Evolutionary conservation across 2,797 vertebrate species (phyloP).

Genomic region (Hydrophis major): DNA sequence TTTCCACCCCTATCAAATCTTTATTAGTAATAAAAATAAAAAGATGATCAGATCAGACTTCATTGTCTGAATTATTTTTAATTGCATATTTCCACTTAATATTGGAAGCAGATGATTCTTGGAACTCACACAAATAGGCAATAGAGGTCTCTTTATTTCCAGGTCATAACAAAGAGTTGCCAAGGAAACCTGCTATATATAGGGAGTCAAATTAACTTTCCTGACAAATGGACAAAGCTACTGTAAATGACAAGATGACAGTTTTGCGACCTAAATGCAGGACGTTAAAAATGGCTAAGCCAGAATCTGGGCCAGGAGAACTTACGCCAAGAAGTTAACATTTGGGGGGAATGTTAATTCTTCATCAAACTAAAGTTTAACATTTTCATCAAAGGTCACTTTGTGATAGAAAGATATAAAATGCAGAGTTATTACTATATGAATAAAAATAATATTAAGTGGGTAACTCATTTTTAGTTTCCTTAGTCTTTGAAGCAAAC

Average conservation of each 20-base stretch:
- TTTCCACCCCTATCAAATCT: background rate
- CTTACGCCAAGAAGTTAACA: background rate
- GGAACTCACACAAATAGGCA: background rate
- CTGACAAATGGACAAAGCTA: constrained; percentile 55
- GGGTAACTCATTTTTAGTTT: constrained; percentile 22
- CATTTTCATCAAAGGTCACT: constrained; percentile 2
- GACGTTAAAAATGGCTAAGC: background rate
- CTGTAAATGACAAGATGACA: constrained; percentile 23
- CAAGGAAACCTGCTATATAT: constrained; percentile 51
- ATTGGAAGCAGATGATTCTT: background rate
- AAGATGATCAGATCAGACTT: background rate
- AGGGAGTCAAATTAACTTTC: constrained; percentile 42
- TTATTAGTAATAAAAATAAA: background rate
- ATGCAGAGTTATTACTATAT: constrained; percentile 28
- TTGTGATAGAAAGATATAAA: background rate
- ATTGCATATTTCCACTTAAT: background rate
- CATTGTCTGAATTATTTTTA: background rate
- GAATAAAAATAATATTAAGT: background rate
- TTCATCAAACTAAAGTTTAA: background rate
- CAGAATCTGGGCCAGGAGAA: background rate
- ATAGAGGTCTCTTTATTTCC: background rate
- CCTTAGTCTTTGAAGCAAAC: constrained; percentile 24
- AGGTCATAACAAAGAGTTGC: constrained; percentile 51
- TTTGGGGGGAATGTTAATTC: constrained; percentile 10
- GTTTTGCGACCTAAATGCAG: background rate